Conservation (phyloP, 2,888 invertebrate genomes). For the Rhogogaster chlorosoma region DNA sequence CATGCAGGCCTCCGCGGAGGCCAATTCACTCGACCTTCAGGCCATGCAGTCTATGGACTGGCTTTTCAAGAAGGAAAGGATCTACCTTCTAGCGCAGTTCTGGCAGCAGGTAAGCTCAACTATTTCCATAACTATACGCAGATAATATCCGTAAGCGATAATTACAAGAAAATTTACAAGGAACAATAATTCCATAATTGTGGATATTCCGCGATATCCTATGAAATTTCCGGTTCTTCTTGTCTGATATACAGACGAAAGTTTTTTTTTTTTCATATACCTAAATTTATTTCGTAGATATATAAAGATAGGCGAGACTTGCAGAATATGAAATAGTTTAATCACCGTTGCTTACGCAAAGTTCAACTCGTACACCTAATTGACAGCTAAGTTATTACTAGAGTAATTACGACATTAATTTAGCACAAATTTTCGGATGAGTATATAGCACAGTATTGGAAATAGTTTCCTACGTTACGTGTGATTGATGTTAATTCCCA, state of each 20-base stretch:
- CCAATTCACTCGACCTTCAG: slow-evolving; percentile 94
- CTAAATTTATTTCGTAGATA: too few species aligned
- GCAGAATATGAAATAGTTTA: slow-evolving; percentile 6
- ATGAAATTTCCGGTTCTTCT: too few species aligned
- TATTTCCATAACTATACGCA: not conserved
- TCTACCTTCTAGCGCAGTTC: slow-evolving; percentile 96
- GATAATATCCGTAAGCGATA: too few species aligned
- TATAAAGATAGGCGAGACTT: not conserved
- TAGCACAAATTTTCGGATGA: slow-evolving; percentile 53
- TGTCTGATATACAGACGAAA: too few species aligned
- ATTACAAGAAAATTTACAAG: too few species aligned
- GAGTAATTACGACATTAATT: slow-evolving; percentile 60
- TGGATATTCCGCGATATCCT: not conserved
- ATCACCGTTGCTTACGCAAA: not conserved
- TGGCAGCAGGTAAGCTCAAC: slow-evolving; percentile 93
- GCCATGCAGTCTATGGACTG: slow-evolving; percentile 98
- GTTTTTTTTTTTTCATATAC: too few species aligned
- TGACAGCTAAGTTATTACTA: slow-evolving; percentile 62
- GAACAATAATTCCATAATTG: not conserved
- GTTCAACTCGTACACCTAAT: slow-evolving; percentile 53
- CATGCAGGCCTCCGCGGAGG: slow-evolving; percentile 85
- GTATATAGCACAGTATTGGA: not conserved
- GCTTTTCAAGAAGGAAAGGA: slow-evolving; percentile 97
- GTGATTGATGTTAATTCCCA: slow-evolving; percentile 28
- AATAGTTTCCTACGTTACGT: slow-evolving; percentile 6